Percentiles rank a stretch among this genome's conserved stretches.
phyloP scores from a whole-genome alignment of 2,797 vertebrate species.

The Centroberyx gerrardi region DNA sequence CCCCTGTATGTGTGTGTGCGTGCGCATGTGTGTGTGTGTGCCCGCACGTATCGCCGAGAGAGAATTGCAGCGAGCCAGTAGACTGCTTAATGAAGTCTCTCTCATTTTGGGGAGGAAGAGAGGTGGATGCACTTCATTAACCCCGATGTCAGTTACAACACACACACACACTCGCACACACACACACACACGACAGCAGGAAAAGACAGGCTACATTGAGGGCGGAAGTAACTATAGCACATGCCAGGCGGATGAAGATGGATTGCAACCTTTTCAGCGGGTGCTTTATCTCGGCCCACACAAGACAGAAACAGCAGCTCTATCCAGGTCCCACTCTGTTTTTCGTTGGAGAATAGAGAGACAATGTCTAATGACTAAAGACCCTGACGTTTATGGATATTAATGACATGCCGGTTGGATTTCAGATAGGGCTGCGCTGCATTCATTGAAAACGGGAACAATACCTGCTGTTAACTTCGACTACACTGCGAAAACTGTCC shows the following conservation, averaged over 20 bases:
- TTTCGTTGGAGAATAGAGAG: conserved; percentile 55
- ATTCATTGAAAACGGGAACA: conserved; percentile 51
- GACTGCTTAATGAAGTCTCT: conserved; percentile 71
- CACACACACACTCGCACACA: conserved; percentile 19
- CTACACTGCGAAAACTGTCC: conserved; percentile 10
- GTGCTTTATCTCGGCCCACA: conserved; percentile 77
- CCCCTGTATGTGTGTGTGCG: conserved; percentile 36
- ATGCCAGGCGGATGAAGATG: conserved; percentile 84
- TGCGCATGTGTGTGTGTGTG: neutral
- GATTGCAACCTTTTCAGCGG: conserved; percentile 84
- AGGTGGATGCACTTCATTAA: conserved; percentile 86
- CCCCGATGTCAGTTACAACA: conserved; percentile 65
- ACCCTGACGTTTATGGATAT: conserved; percentile 80
- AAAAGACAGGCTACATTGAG: conserved; percentile 70
- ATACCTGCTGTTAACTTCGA: conserved; percentile 24
- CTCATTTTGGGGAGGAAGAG: conserved; percentile 64
- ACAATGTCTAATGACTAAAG: conserved; percentile 66
- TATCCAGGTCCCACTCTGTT: conserved; percentile 63
- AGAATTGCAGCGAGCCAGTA: conserved; percentile 43
- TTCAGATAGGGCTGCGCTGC: conserved; percentile 26
- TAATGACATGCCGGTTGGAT: conserved; percentile 53
- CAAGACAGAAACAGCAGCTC: conserved; percentile 70
- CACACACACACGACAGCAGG: conserved; percentile 45
- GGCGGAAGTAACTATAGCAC: conserved; percentile 77
- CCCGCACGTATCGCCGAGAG: conserved; percentile 18